Base-by-base conservation (phyloP, 2,888 invertebrate genomes). In the Orthonevra nobilis region DNA sequence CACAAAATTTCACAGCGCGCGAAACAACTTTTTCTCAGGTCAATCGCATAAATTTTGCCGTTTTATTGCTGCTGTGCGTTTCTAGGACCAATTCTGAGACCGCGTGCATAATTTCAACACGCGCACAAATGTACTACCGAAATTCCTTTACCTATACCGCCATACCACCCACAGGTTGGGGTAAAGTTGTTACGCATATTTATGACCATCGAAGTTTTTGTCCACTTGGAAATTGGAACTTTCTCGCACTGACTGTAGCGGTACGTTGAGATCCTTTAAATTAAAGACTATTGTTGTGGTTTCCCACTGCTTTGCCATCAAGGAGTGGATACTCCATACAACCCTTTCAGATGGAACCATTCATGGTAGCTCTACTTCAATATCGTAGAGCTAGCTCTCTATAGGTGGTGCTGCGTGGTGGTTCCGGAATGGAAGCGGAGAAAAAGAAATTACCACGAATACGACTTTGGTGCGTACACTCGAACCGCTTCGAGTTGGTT, bases 41-140 rank as follows among this genome's bases (percentile, higher is more conserved):
- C 79, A 79, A 73, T 73, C 79, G 56, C 68, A 79, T 79, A 79
- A 79, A 79, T 79, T 79, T 79, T 48, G 42, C 28, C 56, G 48
- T 82, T 83, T 83, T 83, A 83, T 83, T 81, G 66, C 82, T 56
- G 44, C 75, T 82, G 82, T 82, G 82, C 82, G 82, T 83, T 83
- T 69, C 82, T 77, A 81, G 81, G 68, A 81, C 73, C 82, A 77
- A 82, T 83, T 83, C 72, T 63, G 72, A 54, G 50, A 60, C 77
- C 81, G 79, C 79, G 61, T 79, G 79, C 73, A 79, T 79, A 73
- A 54, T 79, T 73, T 60, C 34, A 48, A 79, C 66, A 72, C 73
- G 73, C 75, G 63, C 70, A 36, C 63, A 66, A 79, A 73, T 79
- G 66, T 79, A 79, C 79, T 61, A 61, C 3, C 3, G 7, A 77